Evolutionary conservation across 2,888 invertebrate genomes (phyloP).

Genomic region (Megamerina dolium): DNA sequence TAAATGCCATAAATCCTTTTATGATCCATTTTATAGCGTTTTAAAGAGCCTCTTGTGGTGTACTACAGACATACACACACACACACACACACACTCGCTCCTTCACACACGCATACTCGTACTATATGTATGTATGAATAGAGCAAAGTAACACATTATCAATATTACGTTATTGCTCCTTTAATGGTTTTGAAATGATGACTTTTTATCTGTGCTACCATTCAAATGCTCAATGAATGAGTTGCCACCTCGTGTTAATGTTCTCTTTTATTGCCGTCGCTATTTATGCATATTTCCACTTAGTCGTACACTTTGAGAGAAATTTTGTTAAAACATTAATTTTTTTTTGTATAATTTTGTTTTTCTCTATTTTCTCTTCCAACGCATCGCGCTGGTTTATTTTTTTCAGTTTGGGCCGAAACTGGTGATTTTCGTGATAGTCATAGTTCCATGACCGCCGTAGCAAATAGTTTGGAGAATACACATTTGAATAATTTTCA

Average conservation of each 20-base stretch:
- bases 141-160: too few species aligned
- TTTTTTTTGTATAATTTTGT: slow-evolving; percentile 27
- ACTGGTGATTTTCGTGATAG: slow-evolving; percentile 83
- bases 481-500: slow-evolving; percentile 65
- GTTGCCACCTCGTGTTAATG: neutral
- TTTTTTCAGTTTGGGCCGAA: slow-evolving; percentile 81
- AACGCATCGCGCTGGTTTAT: slow-evolving; percentile 44
- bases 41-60: slow-evolving; percentile 30
- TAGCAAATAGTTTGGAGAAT: slow-evolving; percentile 58
- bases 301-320: neutral
- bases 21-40: slow-evolving; percentile 42
- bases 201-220: neutral
- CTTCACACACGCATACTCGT: slow-evolving; percentile 4
- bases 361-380: too few species aligned
- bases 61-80: neutral
- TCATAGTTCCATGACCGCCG: slow-evolving; percentile 63
- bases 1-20: slow-evolving; percentile 46
- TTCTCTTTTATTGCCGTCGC: neutral
- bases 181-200: neutral
- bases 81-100: slow-evolving; percentile 6
- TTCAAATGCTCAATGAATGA: slow-evolving; percentile 3
- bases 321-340: slow-evolving; percentile 39
- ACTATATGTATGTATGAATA: too few species aligned
- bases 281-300: neutral
- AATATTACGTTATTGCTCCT: slow-evolving; percentile 13